Base-by-base conservation (phyloP, 1,140 invertebrate species). In the Hesperophylax magnus region DNA sequence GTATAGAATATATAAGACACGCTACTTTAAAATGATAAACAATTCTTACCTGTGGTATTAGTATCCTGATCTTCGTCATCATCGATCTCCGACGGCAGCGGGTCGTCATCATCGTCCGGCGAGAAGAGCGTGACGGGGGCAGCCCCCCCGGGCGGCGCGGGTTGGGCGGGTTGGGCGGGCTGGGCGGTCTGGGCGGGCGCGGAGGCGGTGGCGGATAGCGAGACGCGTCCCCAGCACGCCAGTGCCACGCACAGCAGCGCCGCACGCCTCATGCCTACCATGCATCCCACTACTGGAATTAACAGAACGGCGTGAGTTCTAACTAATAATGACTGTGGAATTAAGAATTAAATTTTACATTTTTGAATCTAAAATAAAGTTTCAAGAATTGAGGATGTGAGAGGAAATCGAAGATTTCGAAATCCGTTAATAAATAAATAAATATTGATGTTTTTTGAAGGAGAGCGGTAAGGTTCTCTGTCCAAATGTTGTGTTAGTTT, bases 21-120 rank as follows among this genome's bases (percentile, higher is more conserved):
- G 1, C 11, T 14, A 47, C 6, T 47, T 47, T 47, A 14, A 47
- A 47, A 47, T 47, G 9, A 14, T 6, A 47, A 47, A 47, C 39
- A 47, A 14, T 61, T 8, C 52, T 56, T n/a, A 79, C 78, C 78
- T 72, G 78, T 72, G 34, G 63, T 34, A 24, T 79, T 79, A 15
- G 39, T 69, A 11, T 71, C 78, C 22, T 72, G 61, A 11, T 71
- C 52, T 4, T 79, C 78, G 18, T 79, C 78, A 22, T 79, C 78
- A 9, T 79, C 78, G 2, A 60, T 39, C 17, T 79, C 78, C 47
- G 77, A 69, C 5, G 77, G 63, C 34, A 63, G 77, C 39, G 61
- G 60, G 17, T 67, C 39, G n/a, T 78, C 61, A 22, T 78, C 77
- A 14, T 78, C 77, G 22, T 78, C 77, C 24, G 77, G 77, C 22